Percentiles rank a stretch among this genome's conserved stretches.
These are phyloP conservation scores for Seira musarum DNA, from an alignment of 2,888 invertebrate species.

Conservation along the genomic window DNA sequence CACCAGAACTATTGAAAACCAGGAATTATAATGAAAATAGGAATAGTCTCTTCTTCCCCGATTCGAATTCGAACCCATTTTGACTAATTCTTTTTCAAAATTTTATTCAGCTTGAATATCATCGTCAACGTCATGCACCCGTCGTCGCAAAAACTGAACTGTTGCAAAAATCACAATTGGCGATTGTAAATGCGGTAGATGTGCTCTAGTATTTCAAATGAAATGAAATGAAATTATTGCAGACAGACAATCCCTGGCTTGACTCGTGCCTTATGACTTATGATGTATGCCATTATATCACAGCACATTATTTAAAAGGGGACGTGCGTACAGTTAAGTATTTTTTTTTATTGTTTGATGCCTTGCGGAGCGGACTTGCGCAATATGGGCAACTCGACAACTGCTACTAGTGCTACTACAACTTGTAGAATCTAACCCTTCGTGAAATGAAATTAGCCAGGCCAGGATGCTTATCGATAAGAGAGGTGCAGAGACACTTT, in stretches of 20 bases:
- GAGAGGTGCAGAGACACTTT: not conserved
- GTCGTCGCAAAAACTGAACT: slow-evolving; percentile 44
- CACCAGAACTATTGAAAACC: not conserved
- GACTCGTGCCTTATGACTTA: slow-evolving; percentile 4
- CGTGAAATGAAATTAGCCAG: not conserved
- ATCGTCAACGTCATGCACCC: slow-evolving; percentile 8
- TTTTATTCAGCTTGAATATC: not conserved
- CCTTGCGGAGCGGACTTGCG: not conserved
- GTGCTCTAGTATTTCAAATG: not conserved
- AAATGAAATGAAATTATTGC: slow-evolving; percentile 3
- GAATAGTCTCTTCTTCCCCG: not conserved
- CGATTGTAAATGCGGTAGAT: not conserved
- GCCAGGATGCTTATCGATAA: not conserved
- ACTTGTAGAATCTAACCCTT: not conserved
- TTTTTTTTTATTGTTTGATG: not conserved
- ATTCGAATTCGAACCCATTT: slow-evolving; percentile 16
- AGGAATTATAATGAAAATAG: slow-evolving; percentile 14
- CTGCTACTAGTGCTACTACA: not conserved
- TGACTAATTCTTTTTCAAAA: slow-evolving; percentile 20
- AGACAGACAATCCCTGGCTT: not conserved
- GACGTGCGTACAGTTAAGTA: not conserved
- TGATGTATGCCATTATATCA: not conserved
- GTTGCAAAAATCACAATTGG: slow-evolving; percentile 28
- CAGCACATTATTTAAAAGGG: not conserved
- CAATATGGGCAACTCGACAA: no score